Conservation (phyloP, 2,888 invertebrate genomes). For the Drosophila planitibia region DNA sequence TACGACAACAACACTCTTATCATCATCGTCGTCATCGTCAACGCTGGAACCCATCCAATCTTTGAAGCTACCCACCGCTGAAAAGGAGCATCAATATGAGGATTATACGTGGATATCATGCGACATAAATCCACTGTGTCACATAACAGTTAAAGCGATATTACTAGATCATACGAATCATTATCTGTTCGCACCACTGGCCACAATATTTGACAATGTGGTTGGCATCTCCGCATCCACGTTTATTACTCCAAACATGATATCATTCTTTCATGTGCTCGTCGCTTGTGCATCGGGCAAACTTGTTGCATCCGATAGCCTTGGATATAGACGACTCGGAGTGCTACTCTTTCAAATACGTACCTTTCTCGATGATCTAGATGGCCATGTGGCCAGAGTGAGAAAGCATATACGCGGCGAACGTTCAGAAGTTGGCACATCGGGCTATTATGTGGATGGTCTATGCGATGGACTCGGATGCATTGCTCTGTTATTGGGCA, state of each 20-base stretch:
- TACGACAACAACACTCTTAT: conserved; percentile 46
- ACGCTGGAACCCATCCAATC: conserved; percentile 38
- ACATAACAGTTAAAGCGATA: conserved; percentile 93
- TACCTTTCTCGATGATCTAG: conserved; percentile 93
- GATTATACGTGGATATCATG: conserved; percentile 87
- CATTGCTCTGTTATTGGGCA: conserved; percentile 89
- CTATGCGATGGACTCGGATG: conserved; percentile 92
- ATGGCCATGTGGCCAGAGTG: conserved; percentile 93
- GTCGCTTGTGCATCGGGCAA: conserved; percentile 91
- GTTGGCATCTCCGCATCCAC: conserved; percentile 88
- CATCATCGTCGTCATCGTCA: conserved; percentile 17
- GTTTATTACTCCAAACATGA: conserved; percentile 92
- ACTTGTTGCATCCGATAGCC: conserved; percentile 90
- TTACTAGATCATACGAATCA: conserved; percentile 94
- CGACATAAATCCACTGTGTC: conserved; percentile 90
- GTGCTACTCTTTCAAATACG: conserved; percentile 92
- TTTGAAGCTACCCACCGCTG: conserved; percentile 55
- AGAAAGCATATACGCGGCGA: conserved; percentile 91
- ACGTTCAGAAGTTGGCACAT: conserved; percentile 91
- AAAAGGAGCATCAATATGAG: conserved; percentile 71
- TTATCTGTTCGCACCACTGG: conserved; percentile 92
- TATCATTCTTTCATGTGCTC: conserved; percentile 92
- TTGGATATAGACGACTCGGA: conserved; percentile 90
- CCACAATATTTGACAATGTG: conserved; percentile 90
- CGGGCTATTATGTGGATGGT: conserved; percentile 94